Base-by-base conservation (phyloP, 1,140 invertebrate genomes). In the Campoletis sonorensis region DNA sequence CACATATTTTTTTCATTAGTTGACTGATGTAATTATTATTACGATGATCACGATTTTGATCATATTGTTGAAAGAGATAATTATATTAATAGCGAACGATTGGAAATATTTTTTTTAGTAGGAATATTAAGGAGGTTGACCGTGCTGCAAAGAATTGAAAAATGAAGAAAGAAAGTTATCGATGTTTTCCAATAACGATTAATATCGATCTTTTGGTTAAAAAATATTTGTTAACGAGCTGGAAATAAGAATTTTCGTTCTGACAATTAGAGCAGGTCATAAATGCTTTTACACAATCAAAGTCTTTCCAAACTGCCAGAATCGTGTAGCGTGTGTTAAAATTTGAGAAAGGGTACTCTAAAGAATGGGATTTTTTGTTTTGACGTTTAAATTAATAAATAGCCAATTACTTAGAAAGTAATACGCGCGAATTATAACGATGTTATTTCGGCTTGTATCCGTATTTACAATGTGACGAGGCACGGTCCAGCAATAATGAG, bases 261-360 rank as follows among this genome's bases (percentile, higher is more conserved):
- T n/a, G n/a, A n/a, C n/a, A n/a, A 54, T 15, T 4, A 54, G 15
- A 4, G 51, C 15, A 75, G 45, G 4, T 54, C 21, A 75, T 54
- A 75, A 33, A 75, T 26, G 72, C 54, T 72, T 61, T 78, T 80
- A 37, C 61, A 83, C 75, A 79, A 83, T 81, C 23, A 83, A 81
- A 37, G 82, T 83, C 79, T 83, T 83, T 81, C 82, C 79, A 79
- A 83, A 83, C 82, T 83, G 82, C 82, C 82, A 83, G 75, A 73
- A n/a, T 79, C 75, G 78, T 37, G 37, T 37, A 37, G 37, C 37
- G 37, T n/a, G n/a, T n/a, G 37, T 37, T 4, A 37, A 10, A 37
- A 37, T 37, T 37, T 37, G 37, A 37, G 10, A 73, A 76, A 64
- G 61, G 30, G 72, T 70, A 54, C 51, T 15, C 15, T 7, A 3